Base-by-base conservation (phyloP, 1,140 invertebrate genomes). In the Musca domestica region DNA sequence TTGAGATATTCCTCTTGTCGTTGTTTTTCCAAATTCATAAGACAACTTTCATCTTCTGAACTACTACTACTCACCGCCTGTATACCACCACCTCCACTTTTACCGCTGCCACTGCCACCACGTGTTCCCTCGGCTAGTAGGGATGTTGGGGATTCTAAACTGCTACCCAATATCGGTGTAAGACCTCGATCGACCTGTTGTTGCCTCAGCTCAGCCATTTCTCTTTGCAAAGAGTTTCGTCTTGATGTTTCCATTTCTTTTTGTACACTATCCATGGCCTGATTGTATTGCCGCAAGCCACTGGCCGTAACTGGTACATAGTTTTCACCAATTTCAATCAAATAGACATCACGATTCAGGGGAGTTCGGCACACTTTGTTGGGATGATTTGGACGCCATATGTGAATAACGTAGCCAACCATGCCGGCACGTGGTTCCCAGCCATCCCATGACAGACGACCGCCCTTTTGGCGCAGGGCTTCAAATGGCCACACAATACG, bases 271-370 rank as follows among this genome's bases (percentile, higher is more conserved):
- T 72, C 75, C 69, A 74, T 67, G 6, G 78, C 75, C 54, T 78
- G 74, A 66, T 80, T 77, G 49, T 82, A 82, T 63, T 94, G 91
- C 70, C 91, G 87, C 9, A 96, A 90, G 54, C 94, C 95, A 76
- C 88, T 87, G 81, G 97, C 95, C 1, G 93, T 93, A 67, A 98
- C 94, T 17, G 95, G 95, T 64, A 98, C 95, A 83, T 90, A 97
- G 72, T 91, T 92, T 73, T 97, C 94, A 5, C 94, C 93, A 63
- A 97, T 93, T 82, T 95, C 92, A 1, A 98, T 87, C n/a, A 98
- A 86, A 1, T 96, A 83, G 47, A 98, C 95, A 19, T 91, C 93
- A 71, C 94, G 91, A 78, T 95, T 94, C 0, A 96, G 90, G 77
- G 96, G 93, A 14, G 94, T 96, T 6, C 95, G 86, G 54, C 90